Evolutionary conservation across 1,140 invertebrate species (phyloP).

Genomic region (Temnothorax longispinosus): DNA sequence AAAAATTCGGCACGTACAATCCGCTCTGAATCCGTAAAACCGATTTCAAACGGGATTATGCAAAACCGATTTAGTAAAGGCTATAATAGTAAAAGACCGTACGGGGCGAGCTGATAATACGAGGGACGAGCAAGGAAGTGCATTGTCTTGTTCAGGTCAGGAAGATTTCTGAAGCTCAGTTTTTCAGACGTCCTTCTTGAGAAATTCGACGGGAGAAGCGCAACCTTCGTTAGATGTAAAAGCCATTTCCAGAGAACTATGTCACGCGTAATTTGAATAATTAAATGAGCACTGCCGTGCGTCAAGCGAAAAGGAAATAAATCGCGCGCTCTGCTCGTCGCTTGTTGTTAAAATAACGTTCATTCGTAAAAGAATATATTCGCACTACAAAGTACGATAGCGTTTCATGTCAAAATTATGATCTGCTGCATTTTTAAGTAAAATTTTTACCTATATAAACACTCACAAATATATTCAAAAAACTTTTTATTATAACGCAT

Average conservation of each 20-base stretch:
- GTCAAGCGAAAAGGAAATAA: slow-evolving; percentile 29
- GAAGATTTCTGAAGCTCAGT: slow-evolving; percentile 63
- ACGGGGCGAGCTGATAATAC: slow-evolving; percentile 66
- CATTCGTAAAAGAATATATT: background rate
- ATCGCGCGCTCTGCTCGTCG: background rate
- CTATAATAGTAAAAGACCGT: slow-evolving; percentile 70
- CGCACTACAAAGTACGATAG: background rate
- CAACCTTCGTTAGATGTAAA: slow-evolving; percentile 21
- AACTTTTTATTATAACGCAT: background rate
- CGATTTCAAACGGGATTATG: slow-evolving; percentile 70
- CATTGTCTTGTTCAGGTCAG: slow-evolving; percentile 72
- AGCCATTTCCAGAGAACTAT: slow-evolving; percentile 17
- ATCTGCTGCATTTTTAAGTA: background rate
- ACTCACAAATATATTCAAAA: background rate
- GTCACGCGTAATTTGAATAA: slow-evolving; percentile 51
- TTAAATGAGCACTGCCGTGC: slow-evolving; percentile 30
- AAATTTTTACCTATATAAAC: background rate
- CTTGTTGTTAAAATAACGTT: slow-evolving; percentile 33
- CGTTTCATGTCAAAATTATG: background rate
- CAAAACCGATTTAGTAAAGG: slow-evolving; percentile 74
- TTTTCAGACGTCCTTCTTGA: slow-evolving; percentile 58
- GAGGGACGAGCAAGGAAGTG: slow-evolving; percentile 66
- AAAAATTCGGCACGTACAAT: slow-evolving; percentile 69
- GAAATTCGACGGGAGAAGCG: slow-evolving; percentile 41
- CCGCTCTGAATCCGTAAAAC: slow-evolving; percentile 53